These are phyloP conservation scores for Polypedilum pembai DNA, from an alignment of 1,140 invertebrate species.

Conservation along the genomic window DNA sequence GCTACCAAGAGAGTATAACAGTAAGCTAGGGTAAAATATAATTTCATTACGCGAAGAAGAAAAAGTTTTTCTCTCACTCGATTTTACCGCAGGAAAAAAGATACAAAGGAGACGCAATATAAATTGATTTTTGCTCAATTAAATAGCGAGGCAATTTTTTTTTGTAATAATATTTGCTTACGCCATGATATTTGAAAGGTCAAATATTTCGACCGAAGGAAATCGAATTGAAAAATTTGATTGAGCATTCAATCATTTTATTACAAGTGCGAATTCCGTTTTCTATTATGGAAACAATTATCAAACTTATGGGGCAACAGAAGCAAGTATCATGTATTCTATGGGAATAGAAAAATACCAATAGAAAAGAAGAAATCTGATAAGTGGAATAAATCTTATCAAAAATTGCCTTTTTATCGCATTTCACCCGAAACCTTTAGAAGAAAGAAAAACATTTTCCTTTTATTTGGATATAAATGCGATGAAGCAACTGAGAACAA, in stretches of 20 bases:
- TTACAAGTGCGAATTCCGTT: neutral
- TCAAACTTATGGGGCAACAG: neutral
- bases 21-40: neutral
- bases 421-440: neutral
- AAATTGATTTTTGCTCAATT: constrained; percentile 8
- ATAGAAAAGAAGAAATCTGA: constrained; percentile 9
- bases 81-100: neutral
- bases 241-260: neutral
- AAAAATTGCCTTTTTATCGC: constrained; percentile 18
- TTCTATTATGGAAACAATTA: neutral
- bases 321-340: neutral
- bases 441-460: neutral
- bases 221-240: neutral
- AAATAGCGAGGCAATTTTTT: neutral
- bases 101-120: neutral
- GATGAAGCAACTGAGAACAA: neutral
- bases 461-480: neutral
- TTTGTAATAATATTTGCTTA: neutral
- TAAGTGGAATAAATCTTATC: constrained; percentile 18
- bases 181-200: neutral
- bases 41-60: neutral
- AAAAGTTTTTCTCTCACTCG: neutral
- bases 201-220: neutral
- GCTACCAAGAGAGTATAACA: neutral
- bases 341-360: neutral